These are phyloP conservation scores for Acanthurus leucopareius DNA, from an alignment of 2,797 vertebrate genomes.

Conservation along the genomic window DNA sequence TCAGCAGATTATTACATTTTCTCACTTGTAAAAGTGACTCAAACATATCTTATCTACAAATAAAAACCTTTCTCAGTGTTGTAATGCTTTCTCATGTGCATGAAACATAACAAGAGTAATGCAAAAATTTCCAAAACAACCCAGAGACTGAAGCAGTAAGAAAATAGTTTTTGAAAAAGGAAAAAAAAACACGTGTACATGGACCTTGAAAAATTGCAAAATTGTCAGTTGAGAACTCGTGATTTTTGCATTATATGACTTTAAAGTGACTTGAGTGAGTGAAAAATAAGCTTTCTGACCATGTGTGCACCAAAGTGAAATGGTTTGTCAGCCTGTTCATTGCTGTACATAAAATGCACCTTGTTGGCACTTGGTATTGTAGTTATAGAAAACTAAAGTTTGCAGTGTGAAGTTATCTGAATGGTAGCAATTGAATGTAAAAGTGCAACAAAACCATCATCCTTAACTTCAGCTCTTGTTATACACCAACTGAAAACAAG, in stretches of 20 bases:
- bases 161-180: not conserved
- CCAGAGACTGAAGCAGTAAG: not conserved
- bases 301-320: constrained; percentile 36
- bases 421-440: no score
- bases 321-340: not conserved
- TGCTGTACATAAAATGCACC: constrained; percentile 12
- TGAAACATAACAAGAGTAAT: not conserved
- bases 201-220: no score
- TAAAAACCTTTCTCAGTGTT: not conserved
- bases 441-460: no score
- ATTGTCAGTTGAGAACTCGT: no score
- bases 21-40: constrained; percentile 11
- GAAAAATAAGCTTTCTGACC: constrained; percentile 15
- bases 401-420: not conserved
- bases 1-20: constrained; percentile 17
- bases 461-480: no score
- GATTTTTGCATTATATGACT: no score
- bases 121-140: constrained; percentile 1
- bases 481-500: no score
- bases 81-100: constrained; percentile 34
- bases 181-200: no score
- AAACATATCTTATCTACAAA: not conserved
- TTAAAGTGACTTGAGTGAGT: no score
- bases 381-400: not conserved
- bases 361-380: not conserved